Evolutionary conservation across 2,113 vertebrate species (phyloP), one percentile per base, ranked within the genome.

Genomic region (Tricholaema leucomelas): DNA sequence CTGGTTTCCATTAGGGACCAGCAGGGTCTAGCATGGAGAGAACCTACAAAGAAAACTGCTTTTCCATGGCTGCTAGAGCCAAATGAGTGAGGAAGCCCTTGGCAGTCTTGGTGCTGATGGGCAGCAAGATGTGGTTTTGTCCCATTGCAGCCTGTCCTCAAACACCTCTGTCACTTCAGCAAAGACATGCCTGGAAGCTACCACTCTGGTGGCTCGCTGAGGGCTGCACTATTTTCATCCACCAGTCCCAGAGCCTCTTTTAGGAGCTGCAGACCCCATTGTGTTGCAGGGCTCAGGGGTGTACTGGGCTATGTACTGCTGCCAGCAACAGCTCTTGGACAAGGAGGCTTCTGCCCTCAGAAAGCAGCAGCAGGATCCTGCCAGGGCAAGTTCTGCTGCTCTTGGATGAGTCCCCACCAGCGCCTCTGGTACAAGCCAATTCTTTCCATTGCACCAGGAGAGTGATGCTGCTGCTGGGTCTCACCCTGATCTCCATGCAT

Each of bases 301-400:
- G 3, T 28, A 5, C 76, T 10, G 72, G 65, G 61, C 56, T 84
- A 6, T 5, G 15, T 27, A 63, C 58, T 4, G 7, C 70, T 23
- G 38, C 5, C 10, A 25, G 75, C 0, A 4, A 15, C 0, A 4
- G n/a, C 6, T 0, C n/a, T 18, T 6, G 54, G 87, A 15, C 17
- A 35, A 73, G 63, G 67, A 85, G 76, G 78, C 31, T 91, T 74
- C 52, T 4, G 46, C 3, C 5, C 63, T 82, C 1, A 2, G 65
- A 28, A 83, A 80, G 73, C 4, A 0, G 70, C 0, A 2, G 61
- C 55, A 84, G 85, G 72, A 55, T 88, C 9, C 0, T 91, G 81
- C 73, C 70, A 48, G 89, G 81, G 50, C 76, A 87, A 24, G 85
- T 80, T 55, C 5, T 8, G 4, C 73, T 40, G 66, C 83, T 88